Percentiles rank a stretch among this genome's conserved stretches.
Evolutionary conservation across 2,888 invertebrate genomes (phyloP).

Genomic region (Masnerella sp.): DNA sequence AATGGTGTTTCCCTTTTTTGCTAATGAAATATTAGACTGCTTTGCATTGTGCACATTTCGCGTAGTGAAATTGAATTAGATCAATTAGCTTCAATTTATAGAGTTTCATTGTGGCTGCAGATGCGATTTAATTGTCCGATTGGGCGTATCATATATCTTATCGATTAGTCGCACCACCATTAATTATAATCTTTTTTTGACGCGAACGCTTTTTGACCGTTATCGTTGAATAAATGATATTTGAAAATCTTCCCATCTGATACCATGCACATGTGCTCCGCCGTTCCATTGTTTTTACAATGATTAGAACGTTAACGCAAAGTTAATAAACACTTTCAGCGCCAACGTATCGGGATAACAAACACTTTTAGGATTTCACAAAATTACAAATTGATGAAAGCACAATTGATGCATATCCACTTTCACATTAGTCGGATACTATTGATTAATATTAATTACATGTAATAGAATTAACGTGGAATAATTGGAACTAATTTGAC

Average conservation of each 20-base stretch:
- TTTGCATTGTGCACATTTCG: neutral
- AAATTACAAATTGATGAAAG: neutral
- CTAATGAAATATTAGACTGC: constrained; percentile 6
- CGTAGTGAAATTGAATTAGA: constrained; percentile 4
- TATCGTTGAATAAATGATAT: constrained; percentile 18
- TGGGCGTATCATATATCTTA: too few relatives aligned
- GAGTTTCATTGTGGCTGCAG: neutral
- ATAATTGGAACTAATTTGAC: neutral
- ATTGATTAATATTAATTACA: neutral
- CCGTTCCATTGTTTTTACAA: constrained; percentile 15
- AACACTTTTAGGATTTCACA: neutral
- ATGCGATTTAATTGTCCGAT: neutral
- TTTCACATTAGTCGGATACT: neutral
- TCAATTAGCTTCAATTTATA: neutral
- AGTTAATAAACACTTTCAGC: constrained; percentile 8
- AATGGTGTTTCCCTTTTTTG: constrained; percentile 14
- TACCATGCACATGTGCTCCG: neutral
- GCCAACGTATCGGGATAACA: too few relatives aligned
- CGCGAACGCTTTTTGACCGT: too few relatives aligned
- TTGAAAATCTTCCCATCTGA: constrained; percentile 11
- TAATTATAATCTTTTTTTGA: too few relatives aligned
- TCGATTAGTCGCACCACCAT: too few relatives aligned
- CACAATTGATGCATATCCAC: neutral
- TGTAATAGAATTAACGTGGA: neutral
- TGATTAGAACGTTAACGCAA: constrained; percentile 11